Evolutionary conservation across 2,797 vertebrate species (phyloP).

Genomic region (Jordanella pulchra): DNA sequence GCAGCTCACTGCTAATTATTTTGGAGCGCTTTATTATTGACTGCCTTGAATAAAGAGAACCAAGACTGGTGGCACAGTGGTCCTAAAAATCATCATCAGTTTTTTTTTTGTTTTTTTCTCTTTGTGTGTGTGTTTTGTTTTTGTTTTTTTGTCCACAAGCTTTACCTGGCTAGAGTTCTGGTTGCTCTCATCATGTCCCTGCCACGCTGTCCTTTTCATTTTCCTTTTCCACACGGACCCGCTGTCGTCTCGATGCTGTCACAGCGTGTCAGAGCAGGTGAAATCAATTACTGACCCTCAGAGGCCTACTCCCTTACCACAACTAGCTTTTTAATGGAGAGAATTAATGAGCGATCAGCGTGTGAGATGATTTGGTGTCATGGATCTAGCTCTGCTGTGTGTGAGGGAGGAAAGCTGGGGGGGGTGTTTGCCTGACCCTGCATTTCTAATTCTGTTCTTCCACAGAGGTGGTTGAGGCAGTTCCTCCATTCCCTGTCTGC

Average conservation of each 20-base stretch:
- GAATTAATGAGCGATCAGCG: conserved; percentile 75
- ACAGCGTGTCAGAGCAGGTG: conserved; percentile 75
- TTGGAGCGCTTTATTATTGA: conserved; percentile 67
- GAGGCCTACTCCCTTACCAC: conserved; percentile 57
- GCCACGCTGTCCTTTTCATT: conserved; percentile 43
- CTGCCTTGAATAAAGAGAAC: conserved; percentile 64
- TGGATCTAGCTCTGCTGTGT: conserved; percentile 45
- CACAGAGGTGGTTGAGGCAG: conserved; percentile 34
- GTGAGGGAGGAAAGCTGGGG: conserved; percentile 39
- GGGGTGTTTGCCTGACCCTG: conserved; percentile 54
- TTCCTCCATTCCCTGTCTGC: conserved; percentile 37
- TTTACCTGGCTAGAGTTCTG: conserved; percentile 34
- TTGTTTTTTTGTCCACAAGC: conserved; percentile 33
- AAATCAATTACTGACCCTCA: conserved; percentile 75
- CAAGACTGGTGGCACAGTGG: conserved; percentile 59
- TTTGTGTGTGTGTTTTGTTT: not conserved
- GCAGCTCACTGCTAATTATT: conserved; percentile 69
- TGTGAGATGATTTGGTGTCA: conserved; percentile 65
- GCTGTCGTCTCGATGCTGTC: conserved; percentile 55
- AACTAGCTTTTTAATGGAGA: conserved; percentile 67
- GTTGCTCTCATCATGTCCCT: conserved; percentile 32
- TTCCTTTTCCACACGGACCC: conserved; percentile 28
- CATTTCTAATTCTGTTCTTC: conserved; percentile 61
- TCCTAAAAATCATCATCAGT: conserved; percentile 65
- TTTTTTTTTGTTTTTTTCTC: conserved; percentile 35